A percentile compares a stretch with the other conserved stretches of the same genome.
phyloP scores from a whole-genome alignment of 53 echinoderm and acorn worm genomes.

The Mesocentrotus franciscanus region DNA sequence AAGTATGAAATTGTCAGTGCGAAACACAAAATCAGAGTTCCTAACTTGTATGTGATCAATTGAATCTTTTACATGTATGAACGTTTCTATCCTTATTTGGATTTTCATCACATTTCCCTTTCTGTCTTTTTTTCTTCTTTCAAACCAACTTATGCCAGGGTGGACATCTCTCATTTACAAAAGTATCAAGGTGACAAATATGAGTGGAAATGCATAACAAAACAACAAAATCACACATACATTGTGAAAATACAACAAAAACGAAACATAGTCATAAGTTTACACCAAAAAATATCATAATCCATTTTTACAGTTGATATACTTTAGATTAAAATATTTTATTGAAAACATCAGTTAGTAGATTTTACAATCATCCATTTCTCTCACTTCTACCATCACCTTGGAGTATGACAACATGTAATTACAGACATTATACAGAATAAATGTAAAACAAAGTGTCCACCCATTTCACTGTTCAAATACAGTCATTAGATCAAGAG shows the following conservation, averaged over 20 bases:
- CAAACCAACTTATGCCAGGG: neutral
- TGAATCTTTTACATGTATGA: too few species aligned
- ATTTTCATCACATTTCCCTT: neutral
- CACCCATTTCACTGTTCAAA: neutral
- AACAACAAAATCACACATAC: neutral
- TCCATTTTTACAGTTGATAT: neutral
- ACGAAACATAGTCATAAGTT: neutral
- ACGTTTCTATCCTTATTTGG: neutral
- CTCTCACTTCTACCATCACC: neutral
- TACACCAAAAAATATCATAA: neutral
- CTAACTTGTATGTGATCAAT: too few species aligned
- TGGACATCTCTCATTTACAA: neutral
- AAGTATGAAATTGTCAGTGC: too few species aligned
- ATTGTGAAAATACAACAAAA: neutral
- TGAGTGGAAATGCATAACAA: neutral
- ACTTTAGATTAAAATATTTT: conserved; percentile 65
- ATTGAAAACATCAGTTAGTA: conserved; percentile 68
- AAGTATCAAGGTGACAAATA: too few species aligned
- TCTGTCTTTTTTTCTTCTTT: neutral
- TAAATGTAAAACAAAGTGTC: neutral
- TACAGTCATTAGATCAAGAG: neutral
- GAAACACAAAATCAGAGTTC: too few species aligned
- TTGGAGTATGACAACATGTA: conserved; percentile 26
- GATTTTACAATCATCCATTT: conserved; percentile 35
- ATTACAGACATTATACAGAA: conserved; percentile 39